Base-by-base conservation (phyloP, 2,888 invertebrate genomes). In the Pollenia labialis region DNA sequence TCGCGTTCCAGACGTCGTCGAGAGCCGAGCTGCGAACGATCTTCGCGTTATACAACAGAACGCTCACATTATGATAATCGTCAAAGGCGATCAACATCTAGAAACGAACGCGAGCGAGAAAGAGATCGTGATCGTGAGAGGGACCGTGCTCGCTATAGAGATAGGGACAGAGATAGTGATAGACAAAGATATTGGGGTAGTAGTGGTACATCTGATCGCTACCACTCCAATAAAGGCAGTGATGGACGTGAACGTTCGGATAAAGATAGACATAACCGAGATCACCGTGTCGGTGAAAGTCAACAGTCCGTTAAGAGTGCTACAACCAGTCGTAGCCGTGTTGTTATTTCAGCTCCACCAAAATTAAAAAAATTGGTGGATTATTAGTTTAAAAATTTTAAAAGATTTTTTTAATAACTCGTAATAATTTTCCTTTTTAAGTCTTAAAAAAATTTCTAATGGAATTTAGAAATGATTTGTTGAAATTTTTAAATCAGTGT, bases 331-430 rank as follows among this genome's bases (percentile, higher is more conserved):
- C 90, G 92, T 9, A 92, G 92, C 60, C 90, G 92, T 14, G 90
- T 93, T 72, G 92, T 92, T 66, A 92, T 92, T 66, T 92, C 92
- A 44, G 92, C 92, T 60, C 92, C 92, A 40, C 92, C 92, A 46
- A 92, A 92, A 88, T 90, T 92, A 32, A 92, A 93, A 85, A 92
- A 92, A 88, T 89, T 92, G 76, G 92, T 92, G 72, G 92, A 92
- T 83, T 92, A 92, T 88, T 92, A 85, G 46, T 42, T 48, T 14
- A 16, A 40, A 50, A n/a, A 9, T 68, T 32, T 23, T 32, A 60
- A 32, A 42, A 4, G 4, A 46, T 18, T 68, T 46, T 79, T 72
- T 46, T 54, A 44, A 32, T 9, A 46, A 76, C 54, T 40, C 23
- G 23, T 50, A 32, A 32, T 40, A 44, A 58, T 72, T 66, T 75